These are phyloP conservation scores for Fissipunctia ypsillon DNA, from an alignment of 2,888 invertebrate species.

Conservation along the genomic window DNA sequence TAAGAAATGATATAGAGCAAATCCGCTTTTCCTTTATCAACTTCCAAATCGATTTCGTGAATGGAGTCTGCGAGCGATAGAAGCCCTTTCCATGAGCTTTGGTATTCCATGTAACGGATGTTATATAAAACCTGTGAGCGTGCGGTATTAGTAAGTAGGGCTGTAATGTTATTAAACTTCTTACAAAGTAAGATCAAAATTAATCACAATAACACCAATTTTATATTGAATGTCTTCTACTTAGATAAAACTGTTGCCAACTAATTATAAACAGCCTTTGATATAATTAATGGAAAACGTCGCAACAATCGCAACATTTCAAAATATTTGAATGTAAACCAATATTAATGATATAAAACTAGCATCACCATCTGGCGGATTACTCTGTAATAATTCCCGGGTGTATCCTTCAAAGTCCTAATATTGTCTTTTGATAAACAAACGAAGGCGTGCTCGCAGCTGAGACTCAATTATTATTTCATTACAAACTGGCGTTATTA, in stretches of 20 bases:
- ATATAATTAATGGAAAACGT: constrained; percentile 6
- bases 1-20: constrained; percentile 48
- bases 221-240: not conserved
- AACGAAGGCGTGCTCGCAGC: constrained; percentile 72
- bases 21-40: constrained; percentile 47
- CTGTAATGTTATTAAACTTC: not conserved
- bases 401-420: constrained; percentile 70
- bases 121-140: constrained; percentile 9
- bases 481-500: constrained; percentile 75
- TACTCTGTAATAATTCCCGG: constrained; percentile 67
- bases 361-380: constrained; percentile 59
- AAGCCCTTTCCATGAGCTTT: constrained; percentile 20
- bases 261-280: not conserved
- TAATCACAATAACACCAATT: not conserved
- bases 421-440: constrained; percentile 81
- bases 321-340: constrained; percentile 25
- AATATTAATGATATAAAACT: constrained; percentile 41
- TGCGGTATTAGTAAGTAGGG: not conserved
- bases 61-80: constrained; percentile 27
- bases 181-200: not conserved
- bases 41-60: constrained; percentile 44
- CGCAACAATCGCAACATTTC: constrained; percentile 12
- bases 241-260: not conserved
- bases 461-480: constrained; percentile 77
- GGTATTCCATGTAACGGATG: constrained; percentile 20